Conservation (phyloP, 2,888 invertebrate species). For the Hydrotaea diabolus region DNA sequence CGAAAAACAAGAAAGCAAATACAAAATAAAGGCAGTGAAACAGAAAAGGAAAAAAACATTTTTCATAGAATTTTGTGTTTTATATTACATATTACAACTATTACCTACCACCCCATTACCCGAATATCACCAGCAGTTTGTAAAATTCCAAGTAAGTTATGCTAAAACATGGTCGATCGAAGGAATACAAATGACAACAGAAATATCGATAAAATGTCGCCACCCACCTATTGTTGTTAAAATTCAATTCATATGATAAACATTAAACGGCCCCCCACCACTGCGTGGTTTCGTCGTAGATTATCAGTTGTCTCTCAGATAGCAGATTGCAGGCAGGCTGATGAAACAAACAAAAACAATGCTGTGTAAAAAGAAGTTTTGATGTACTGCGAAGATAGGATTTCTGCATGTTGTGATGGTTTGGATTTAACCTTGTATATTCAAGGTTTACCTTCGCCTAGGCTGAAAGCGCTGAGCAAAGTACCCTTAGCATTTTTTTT, state of each 20-base stretch:
- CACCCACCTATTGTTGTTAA: conserved; percentile 56
- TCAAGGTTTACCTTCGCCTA: conserved; percentile 42
- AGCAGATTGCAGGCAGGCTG: no score
- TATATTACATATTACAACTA: conserved; percentile 12
- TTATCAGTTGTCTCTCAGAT: no score
- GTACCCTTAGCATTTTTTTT: not conserved
- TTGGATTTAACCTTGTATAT: conserved; percentile 49
- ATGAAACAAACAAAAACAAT: not conserved
- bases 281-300: not conserved
- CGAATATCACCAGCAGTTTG: no score
- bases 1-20: conserved; percentile 45
- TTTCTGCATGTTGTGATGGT: not conserved
- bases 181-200: conserved; percentile 9
- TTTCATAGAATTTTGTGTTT: conserved; percentile 24
- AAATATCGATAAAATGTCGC: conserved; percentile 51
- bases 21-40: conserved; percentile 23
- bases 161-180: conserved; percentile 1
- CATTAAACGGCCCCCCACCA: not conserved
- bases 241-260: conserved; percentile 15
- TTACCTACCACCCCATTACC: no score
- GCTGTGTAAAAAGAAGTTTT: not conserved
- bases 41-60: conserved; percentile 44
- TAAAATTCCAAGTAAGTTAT: conserved; percentile 50
- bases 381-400: no score
- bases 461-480: conserved; percentile 28